A percentile compares a stretch with the other conserved stretches of the same genome.
Evolutionary conservation across 2,888 invertebrate species (phyloP).

Genomic region (Yponomeuta plumbellus): DNA sequence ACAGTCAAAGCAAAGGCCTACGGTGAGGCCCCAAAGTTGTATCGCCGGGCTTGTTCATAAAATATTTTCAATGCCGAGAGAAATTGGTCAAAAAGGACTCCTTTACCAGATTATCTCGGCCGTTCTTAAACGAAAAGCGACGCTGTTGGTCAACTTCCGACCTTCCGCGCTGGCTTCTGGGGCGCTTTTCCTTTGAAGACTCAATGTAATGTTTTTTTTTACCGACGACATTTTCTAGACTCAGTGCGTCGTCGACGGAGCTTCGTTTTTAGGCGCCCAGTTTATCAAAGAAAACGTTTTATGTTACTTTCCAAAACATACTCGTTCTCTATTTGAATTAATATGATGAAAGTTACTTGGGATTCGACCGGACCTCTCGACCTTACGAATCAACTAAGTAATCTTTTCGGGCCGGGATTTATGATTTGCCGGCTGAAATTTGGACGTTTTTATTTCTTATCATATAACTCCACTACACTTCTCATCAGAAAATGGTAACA

Average conservation of each 20-base stretch:
- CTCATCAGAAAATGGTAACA: too few relatives aligned
- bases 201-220: not conserved
- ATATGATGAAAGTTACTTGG: slow-evolving; percentile 2
- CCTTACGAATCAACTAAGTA: not conserved
- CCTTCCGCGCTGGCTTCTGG: slow-evolving; percentile 23
- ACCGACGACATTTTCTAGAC: slow-evolving; percentile 5
- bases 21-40: slow-evolving; percentile 27
- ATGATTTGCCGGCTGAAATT: too few relatives aligned
- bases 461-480: too few relatives aligned
- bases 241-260: not conserved
- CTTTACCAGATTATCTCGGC: slow-evolving; percentile 54
- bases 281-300: slow-evolving; percentile 15
- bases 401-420: not conserved
- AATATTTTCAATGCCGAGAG: slow-evolving; percentile 61
- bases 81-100: slow-evolving; percentile 66
- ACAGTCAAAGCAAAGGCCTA: not conserved
- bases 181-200: slow-evolving; percentile 35
- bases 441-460: too few relatives aligned
- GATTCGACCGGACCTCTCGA: not conserved
- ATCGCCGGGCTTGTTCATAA: slow-evolving; percentile 38
- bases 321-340: slow-evolving; percentile 12
- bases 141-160: not conserved
- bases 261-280: slow-evolving; percentile 8
- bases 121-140: slow-evolving; percentile 17
- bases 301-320: slow-evolving; percentile 12